Evolutionary conservation across 2,797 vertebrate species (phyloP), one percentile per base, ranked within the genome.

Genomic region (Clarias fuscus): DNA sequence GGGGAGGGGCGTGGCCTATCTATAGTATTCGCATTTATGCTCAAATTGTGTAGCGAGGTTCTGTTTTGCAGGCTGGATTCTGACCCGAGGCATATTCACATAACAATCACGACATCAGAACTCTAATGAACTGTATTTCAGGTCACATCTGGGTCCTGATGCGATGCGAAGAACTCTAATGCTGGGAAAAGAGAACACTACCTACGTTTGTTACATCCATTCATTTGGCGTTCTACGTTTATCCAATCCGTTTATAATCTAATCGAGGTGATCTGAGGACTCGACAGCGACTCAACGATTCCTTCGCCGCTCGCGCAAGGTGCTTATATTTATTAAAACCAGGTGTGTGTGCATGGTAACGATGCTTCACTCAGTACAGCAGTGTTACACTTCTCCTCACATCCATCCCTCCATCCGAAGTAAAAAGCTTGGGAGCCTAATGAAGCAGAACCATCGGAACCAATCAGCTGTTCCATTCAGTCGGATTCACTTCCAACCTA

Each of bases 21-120:
- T 76, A 24, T 64, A 77, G 71, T 82, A 81, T 65, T 85, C 11
- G 82, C 81, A 82, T 88, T 88, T 90, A 86, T 80, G 84, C 88
- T 86, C 73, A 82, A 86, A 65, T n/a, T 59, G 81, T 24, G n/a
- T 22, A 58, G 7, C 13, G 0, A 56, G 5, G 40, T n/a, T 30
- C 40, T 40, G 11, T 77, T 37, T 22, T 37, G 6, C 30, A 7
- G 62, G 68, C 73, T 17, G 62, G 59, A 53, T 64, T 53, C 37
- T 7, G 70, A 67, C 30, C 18, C 7, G 7, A 15, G 72, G 71
- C 24, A 40, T 14, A n/a, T 53, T 75, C 13, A 17, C 53, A 70
- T 22, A 14, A 71, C 37, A 37, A 20, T 10, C 40, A 15, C 0
- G 48, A 8, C 24, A 6, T 59, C 22, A 8, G 33, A 5, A 64